These are phyloP conservation scores for Knipowitschia caucasica DNA, from an alignment of 2,797 vertebrate genomes.

Conservation along the genomic window DNA sequence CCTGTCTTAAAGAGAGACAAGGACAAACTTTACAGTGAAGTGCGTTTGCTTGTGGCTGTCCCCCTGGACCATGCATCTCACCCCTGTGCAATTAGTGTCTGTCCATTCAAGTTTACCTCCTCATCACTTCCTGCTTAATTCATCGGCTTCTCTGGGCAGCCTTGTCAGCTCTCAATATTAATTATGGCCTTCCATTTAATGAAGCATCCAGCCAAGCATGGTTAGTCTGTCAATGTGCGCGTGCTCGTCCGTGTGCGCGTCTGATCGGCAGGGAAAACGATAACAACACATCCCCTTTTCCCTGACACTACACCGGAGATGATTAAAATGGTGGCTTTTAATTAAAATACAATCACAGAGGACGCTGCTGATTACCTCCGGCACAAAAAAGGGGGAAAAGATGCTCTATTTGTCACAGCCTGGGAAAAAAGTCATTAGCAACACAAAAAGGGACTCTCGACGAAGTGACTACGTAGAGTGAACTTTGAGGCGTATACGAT, in stretches of 20 bases:
- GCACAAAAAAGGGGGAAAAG: slow-evolving; percentile 26
- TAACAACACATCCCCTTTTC: slow-evolving; percentile 53
- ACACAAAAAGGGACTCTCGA: slow-evolving; percentile 15
- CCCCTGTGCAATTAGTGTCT: slow-evolving; percentile 58
- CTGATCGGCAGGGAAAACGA: slow-evolving; percentile 55
- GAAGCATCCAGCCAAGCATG: slow-evolving; percentile 57
- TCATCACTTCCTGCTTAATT: slow-evolving; percentile 67
- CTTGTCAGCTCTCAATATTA: slow-evolving; percentile 77
- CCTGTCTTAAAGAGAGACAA: slow-evolving; percentile 9
- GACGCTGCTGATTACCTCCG: slow-evolving; percentile 61
- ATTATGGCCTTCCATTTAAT: slow-evolving; percentile 72
- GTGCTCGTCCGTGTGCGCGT: slow-evolving; percentile 12
- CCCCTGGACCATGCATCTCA: slow-evolving; percentile 49
- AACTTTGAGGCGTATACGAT: slow-evolving; percentile 18
- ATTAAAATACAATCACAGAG: slow-evolving; percentile 70
- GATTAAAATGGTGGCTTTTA: slow-evolving; percentile 72
- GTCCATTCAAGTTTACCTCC: slow-evolving; percentile 63
- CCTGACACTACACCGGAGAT: slow-evolving; percentile 46
- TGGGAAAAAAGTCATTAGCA: slow-evolving; percentile 4
- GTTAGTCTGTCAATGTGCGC: slow-evolving; percentile 42
- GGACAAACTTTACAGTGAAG: slow-evolving; percentile 25
- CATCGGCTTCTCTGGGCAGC: slow-evolving; percentile 58
- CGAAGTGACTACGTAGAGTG: slow-evolving; percentile 17
- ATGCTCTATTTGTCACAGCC: slow-evolving; percentile 9
- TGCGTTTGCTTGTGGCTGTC: slow-evolving; percentile 25